These are phyloP conservation scores for Piscicola geometra DNA, from an alignment of 2,888 invertebrate species.

Conservation along the genomic window DNA sequence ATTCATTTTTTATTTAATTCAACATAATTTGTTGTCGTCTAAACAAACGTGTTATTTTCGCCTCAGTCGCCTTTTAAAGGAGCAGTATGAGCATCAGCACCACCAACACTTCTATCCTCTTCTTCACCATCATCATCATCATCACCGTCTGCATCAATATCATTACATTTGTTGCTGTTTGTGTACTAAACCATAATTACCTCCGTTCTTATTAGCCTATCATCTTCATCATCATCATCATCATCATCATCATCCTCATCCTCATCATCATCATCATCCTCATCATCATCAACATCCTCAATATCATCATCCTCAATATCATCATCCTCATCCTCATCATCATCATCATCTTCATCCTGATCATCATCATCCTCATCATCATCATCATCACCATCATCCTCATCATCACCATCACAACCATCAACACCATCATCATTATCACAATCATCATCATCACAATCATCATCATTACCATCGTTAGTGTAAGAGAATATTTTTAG, in stretches of 20 bases:
- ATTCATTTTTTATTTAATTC: neutral
- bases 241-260: conserved; percentile 6
- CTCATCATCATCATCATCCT: neutral
- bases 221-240: conserved; percentile 2
- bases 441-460: conserved; percentile 7
- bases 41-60: neutral
- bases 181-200: neutral
- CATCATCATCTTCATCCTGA: conserved; percentile 12
- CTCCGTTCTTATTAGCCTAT: neutral
- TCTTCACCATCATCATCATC: neutral
- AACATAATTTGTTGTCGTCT: neutral
- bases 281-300: too few relatives aligned
- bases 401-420: conserved; percentile 8
- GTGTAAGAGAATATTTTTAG: too few relatives aligned
- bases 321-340: conserved; percentile 3
- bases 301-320: neutral
- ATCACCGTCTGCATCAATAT: neutral
- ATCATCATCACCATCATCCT: neutral
- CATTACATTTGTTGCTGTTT: neutral
- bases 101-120: neutral
- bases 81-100: neutral
- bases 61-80: neutral
- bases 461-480: conserved; percentile 13
- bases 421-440: conserved; percentile 5
- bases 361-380: too few relatives aligned